Percentiles rank a stretch among this genome's conserved stretches.
phyloP scores from a whole-genome alignment of 2,113 vertebrate species.

The Aleadryas rufinucha region DNA sequence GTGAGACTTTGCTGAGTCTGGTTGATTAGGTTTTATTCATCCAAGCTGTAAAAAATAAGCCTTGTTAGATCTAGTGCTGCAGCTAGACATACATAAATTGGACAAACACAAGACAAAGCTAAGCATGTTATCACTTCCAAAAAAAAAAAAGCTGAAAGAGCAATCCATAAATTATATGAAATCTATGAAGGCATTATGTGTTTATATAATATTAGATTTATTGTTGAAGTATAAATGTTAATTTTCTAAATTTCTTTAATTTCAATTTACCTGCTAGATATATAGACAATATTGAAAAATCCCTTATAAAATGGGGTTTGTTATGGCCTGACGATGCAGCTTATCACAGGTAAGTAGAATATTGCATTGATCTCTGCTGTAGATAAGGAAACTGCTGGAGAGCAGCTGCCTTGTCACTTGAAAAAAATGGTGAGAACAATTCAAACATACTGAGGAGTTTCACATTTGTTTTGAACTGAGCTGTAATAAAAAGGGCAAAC shows the following conservation, averaged over 20 bases:
- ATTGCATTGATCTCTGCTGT: constrained; percentile 2
- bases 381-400: neutral
- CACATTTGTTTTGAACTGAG: neutral
- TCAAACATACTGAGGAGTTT: neutral
- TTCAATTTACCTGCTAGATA: neutral
- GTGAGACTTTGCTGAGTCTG: neutral
- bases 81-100: neutral
- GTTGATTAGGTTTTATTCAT: neutral
- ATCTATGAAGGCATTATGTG: neutral
- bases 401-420: constrained; percentile 3
- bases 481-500: neutral
- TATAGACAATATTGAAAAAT: neutral
- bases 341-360: neutral
- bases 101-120: neutral
- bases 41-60: neutral
- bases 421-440: neutral
- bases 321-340: neutral
- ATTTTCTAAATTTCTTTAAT: neutral
- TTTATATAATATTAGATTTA: neutral
- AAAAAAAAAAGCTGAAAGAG: neutral
- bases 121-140: neutral
- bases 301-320: neutral
- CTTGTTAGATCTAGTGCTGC: neutral
- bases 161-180: neutral
- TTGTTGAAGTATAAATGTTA: neutral